Conservation (phyloP, 2,888 invertebrate species). For the Pseudolycoriella hygida region DNA sequence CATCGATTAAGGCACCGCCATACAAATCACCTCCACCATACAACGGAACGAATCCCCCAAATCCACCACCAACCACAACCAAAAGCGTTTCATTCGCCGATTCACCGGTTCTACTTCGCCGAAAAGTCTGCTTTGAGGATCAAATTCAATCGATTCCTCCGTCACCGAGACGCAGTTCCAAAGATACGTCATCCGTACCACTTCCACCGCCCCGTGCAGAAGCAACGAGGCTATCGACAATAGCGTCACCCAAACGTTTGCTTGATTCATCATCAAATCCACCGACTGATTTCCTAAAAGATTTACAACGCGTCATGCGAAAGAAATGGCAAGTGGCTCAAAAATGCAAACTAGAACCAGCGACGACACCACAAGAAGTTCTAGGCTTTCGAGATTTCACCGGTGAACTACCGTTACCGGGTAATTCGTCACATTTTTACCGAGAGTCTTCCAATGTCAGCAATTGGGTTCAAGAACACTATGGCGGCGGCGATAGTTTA, state of each 20-base stretch:
- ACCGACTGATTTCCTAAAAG: conserved; percentile 68
- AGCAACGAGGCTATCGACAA: conserved; percentile 48
- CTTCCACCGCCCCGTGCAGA: conserved; percentile 62
- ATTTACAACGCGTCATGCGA: conserved; percentile 79
- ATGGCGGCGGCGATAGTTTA: conserved; percentile 45
- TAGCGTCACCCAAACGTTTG: conserved; percentile 62
- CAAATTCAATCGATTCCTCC: conserved; percentile 15
- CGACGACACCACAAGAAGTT: conserved; percentile 82
- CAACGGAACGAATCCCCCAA: conserved; percentile 12
- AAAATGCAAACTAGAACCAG: conserved; percentile 72
- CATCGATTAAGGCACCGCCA: conserved; percentile 22
- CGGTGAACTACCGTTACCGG: conserved; percentile 7
- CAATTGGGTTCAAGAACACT: conserved; percentile 81
- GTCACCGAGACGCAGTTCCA: conserved; percentile 15
- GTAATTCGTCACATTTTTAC: conserved; percentile 24
- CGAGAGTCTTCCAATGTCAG: conserved; percentile 54
- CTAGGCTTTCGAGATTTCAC: conserved; percentile 68
- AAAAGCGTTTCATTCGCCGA: conserved; percentile 27
- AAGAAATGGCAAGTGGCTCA: conserved; percentile 90
- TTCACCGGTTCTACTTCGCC: conserved; percentile 26
- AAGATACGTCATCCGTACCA: conserved; percentile 25
- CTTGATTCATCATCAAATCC: conserved; percentile 55
- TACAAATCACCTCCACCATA: conserved; percentile 28
- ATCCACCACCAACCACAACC: conserved; percentile 7
- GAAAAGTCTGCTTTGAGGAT: conserved; percentile 30